Evolutionary conservation across 2,888 invertebrate genomes (phyloP), one percentile per base, ranked within the genome.

Genomic region (Dromius quadrimaculatus): DNA sequence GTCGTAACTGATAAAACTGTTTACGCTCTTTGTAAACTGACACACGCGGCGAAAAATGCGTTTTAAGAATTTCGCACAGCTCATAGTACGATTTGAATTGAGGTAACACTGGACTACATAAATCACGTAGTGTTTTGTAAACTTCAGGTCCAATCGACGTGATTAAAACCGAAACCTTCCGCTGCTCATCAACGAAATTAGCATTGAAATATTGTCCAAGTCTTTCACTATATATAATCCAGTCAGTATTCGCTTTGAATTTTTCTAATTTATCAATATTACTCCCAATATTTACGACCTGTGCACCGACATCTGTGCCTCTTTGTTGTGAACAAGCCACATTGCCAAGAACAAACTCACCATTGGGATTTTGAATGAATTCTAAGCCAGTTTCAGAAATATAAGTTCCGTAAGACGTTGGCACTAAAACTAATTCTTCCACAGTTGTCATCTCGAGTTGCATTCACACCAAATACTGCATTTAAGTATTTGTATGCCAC

Each of bases 191-290:
- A 5, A 28, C 8, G 3, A 5, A 3, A 6, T 28, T 28, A 5
- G 28, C 28, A 3, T 5, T 5, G 8, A 28, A 28, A 28, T 28
- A 28, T 28, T 28, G 28, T 28, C 8, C 28, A 17, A 74, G 74
- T 73, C 34, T 75, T 76, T 15, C 78, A 3, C 8, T 3, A 8
- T 28, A 28, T 28, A 28, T 28, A 5, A 5, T 8, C 28, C 28
- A 28, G 6, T 28, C 28, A 5, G 3, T 8, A 28, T 28, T 28
- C 28, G 6, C 28, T 8, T 28, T 28, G 6, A 28, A 28, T 28
- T 28, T 8, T 5, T 3, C 28, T 5, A 28, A 5, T 5, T 8
- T 28, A 8, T 8, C 28, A 28, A 28, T 28, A 28, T 28, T 28
- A 5, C 28, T 8, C 41, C n/a, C n/a, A n/a, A n/a, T n/a, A n/a